Percentiles rank a stretch among this genome's conserved stretches.
Evolutionary conservation across 2,113 vertebrate genomes (phyloP).

Genomic region (Brachypodius melanocephalos): DNA sequence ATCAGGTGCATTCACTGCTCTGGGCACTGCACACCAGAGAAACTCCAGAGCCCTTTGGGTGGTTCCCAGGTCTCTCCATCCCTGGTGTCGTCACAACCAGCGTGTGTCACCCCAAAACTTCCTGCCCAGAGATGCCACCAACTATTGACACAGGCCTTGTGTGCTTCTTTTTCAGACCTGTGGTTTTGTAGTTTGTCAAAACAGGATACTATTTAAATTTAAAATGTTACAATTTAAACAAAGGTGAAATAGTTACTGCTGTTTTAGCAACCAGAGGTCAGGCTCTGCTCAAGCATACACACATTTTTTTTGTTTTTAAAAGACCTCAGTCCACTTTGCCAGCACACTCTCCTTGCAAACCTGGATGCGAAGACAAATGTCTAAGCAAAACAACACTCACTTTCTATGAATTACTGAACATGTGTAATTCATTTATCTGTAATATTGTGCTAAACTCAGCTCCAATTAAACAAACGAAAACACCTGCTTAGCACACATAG

Average conservation of each 20-base stretch:
- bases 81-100: not conserved
- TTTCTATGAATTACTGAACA: constrained; percentile 82
- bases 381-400: constrained; percentile 71
- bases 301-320: constrained; percentile 36
- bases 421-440: constrained; percentile 74
- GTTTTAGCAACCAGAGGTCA: constrained; percentile 65
- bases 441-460: constrained; percentile 75
- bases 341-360: constrained; percentile 72
- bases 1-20: not conserved
- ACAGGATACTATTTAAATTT: constrained; percentile 82
- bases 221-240: constrained; percentile 65
- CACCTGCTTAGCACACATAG: constrained; percentile 75
- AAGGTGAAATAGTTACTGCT: constrained; percentile 55
- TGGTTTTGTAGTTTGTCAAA: constrained; percentile 88
- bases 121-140: constrained; percentile 74
- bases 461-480: constrained; percentile 80
- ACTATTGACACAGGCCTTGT: constrained; percentile 56
- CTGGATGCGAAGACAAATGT: constrained; percentile 68
- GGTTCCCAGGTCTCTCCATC: not conserved
- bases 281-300: constrained; percentile 66
- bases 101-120: constrained; percentile 70
- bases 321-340: constrained; percentile 56
- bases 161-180: constrained; percentile 72
- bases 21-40: not conserved
- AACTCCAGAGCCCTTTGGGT: not conserved